Base-by-base conservation (phyloP, 2,888 invertebrate genomes). In the Andrena praecox region DNA sequence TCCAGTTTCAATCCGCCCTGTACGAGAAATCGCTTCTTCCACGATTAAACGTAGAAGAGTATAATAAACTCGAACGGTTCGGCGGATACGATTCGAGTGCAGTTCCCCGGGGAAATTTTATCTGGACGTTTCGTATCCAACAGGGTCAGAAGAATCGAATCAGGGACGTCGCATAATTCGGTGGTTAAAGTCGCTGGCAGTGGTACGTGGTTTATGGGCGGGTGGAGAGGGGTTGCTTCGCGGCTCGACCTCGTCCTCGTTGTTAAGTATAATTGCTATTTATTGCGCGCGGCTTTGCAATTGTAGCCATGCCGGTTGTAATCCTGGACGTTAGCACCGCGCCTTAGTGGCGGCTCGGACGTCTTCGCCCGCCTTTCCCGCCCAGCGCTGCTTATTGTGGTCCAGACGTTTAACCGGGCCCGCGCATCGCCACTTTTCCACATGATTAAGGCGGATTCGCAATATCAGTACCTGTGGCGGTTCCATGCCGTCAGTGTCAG, bases 221-320 rank as follows among this genome's bases (percentile, higher is more conserved):
- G 29, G 29, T 16, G 52, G 63, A 35, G 4, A 12, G 42, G 29
- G n/a, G 52, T 72, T 27, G 67, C 56, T 70, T 60, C 54, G 62
- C n/a, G 56, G 56, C 54, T 71, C 75, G 54, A 66, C 59, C 76
- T 77, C 77, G 71, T 86, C 77, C 85, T 84, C 71, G 83, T 86
- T 80, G 75, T 82, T 79, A 73, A 80, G 78, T 81, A 84, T 91
- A 91, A 91, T 91, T 91, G 90, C 84, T 90, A 89, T 91, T 90
- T 90, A 91, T 91, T 91, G 87, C 88, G 72, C 80, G 77, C 77
- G 80, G 63, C 56, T 69, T 70, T 60, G 82, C 78, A 83, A 74
- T 84, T 83, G 77, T 82, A 75, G 16, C 60, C 69, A 31, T n/a
- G 78, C 56, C 69, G 68, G 52, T 77, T 79, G 78, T 81, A 86